These are phyloP conservation scores for Atractosteus spatula DNA, from an alignment of 2,113 vertebrate genomes.

Conservation along the genomic window DNA sequence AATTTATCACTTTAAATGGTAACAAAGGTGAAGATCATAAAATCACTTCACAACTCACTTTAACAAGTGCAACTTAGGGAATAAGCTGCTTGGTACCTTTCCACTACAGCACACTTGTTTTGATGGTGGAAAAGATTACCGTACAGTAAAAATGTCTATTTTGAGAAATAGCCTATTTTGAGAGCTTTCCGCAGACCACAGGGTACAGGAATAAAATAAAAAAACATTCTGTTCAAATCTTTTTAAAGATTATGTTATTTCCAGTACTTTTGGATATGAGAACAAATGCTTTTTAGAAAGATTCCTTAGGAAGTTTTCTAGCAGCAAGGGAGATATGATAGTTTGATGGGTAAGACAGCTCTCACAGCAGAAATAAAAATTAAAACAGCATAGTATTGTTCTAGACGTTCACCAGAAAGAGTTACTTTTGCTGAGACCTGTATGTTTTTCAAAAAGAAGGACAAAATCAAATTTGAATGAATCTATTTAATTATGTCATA, in stretches of 20 bases:
- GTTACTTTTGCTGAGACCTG: no score
- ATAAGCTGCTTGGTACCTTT: conserved; percentile 18
- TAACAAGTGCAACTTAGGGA: conserved; percentile 22
- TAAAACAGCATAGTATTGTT: no score
- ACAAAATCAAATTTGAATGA: no score
- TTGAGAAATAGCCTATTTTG: no score
- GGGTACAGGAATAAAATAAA: conserved; percentile 19
- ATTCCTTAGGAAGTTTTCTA: conserved; percentile 20
- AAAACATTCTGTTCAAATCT: conserved; percentile 19
- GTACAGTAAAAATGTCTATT: no score
- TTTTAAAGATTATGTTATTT: conserved; percentile 24
- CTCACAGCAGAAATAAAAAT: no score
- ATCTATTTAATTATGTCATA: no score
- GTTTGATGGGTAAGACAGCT: no score
- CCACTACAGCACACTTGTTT: conserved; percentile 32
- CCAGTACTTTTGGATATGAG: conserved; percentile 25
- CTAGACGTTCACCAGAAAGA: no score
- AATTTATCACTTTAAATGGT: conserved; percentile 46
- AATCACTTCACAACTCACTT: conserved; percentile 32
- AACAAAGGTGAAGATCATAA: conserved; percentile 38
- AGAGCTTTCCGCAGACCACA: no score
- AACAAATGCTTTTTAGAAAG: conserved; percentile 27
- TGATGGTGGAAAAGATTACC: conserved; percentile 15
- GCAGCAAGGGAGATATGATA: conserved; percentile 8
- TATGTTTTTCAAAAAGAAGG: no score